These are phyloP conservation scores for Saccostrea cuccullata DNA, from an alignment of 1,140 invertebrate genomes.

Conservation along the genomic window DNA sequence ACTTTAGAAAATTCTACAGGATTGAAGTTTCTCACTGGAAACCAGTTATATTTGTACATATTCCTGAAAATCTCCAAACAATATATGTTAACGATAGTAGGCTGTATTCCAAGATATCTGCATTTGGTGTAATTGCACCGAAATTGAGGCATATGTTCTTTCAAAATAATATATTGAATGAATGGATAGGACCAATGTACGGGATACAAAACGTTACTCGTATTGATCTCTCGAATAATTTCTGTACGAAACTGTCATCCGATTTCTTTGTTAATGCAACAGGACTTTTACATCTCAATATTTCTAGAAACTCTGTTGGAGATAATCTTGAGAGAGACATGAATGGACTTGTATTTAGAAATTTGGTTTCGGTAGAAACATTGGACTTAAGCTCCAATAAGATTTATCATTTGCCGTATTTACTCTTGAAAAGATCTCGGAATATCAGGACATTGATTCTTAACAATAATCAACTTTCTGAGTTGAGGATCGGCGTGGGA, in stretches of 20 bases:
- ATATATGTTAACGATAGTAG: background rate
- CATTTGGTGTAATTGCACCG: background rate
- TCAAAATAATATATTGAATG: background rate
- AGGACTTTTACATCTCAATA: background rate
- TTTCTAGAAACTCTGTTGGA: background rate
- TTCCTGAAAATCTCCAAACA: background rate
- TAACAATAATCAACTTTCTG: slow-evolving; percentile 1
- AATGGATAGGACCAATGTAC: background rate
- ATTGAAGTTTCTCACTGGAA: background rate
- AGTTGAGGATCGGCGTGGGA: background rate
- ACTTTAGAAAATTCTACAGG: background rate
- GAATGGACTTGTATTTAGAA: background rate
- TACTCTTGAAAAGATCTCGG: background rate
- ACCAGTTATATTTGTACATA: background rate
- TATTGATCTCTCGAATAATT: background rate
- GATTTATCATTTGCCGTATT: background rate
- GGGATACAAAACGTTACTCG: background rate
- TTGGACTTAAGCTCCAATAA: background rate
- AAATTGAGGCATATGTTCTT: background rate
- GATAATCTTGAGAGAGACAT: background rate
- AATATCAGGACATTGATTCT: background rate
- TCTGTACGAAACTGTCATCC: background rate
- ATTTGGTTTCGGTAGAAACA: background rate
- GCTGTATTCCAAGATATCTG: background rate
- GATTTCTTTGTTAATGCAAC: background rate